Conservation (phyloP, 2,113 vertebrate genomes). For the Rhea pennata region DNA sequence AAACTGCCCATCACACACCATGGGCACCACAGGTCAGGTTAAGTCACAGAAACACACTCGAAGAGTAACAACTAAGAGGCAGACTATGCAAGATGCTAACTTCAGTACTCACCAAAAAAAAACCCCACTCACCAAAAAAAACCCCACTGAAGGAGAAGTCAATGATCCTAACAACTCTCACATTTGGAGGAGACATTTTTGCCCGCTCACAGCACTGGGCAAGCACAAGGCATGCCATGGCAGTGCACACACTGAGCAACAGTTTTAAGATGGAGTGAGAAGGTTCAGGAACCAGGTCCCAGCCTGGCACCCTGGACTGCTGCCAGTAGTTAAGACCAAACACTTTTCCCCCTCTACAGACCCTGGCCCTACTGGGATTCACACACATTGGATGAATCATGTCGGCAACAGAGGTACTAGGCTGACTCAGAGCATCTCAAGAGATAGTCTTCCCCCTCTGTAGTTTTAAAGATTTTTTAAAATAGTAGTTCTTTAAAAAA, state of each 20-base stretch:
- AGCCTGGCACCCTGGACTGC: too few relatives aligned
- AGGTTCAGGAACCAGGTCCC: too few relatives aligned
- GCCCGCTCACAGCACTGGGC: too few relatives aligned
- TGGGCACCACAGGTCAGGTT: neutral
- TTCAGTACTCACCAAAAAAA: neutral
- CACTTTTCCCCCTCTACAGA: neutral
- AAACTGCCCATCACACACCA: neutral
- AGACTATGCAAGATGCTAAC: neutral
- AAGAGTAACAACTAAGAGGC: neutral
- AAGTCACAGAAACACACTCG: neutral
- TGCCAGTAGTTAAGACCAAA: neutral
- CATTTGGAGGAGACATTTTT: too few relatives aligned
- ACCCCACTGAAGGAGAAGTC: neutral
- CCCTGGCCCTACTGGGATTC: neutral
- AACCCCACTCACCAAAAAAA: too few relatives aligned
- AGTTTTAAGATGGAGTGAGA: too few relatives aligned
- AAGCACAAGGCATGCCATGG: too few relatives aligned
- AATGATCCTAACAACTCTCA: too few relatives aligned
- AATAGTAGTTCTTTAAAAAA: too few relatives aligned
- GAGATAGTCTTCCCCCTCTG: slow-evolving; percentile 8
- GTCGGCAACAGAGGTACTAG: neutral
- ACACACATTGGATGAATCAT: slow-evolving; percentile 28
- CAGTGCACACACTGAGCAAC: too few relatives aligned
- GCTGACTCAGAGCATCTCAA: slow-evolving; percentile 36
- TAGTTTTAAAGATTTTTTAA: slow-evolving; percentile 24